These are phyloP conservation scores for Periphyllus acericola DNA, from an alignment of 2,888 invertebrate genomes.

Conservation along the genomic window DNA sequence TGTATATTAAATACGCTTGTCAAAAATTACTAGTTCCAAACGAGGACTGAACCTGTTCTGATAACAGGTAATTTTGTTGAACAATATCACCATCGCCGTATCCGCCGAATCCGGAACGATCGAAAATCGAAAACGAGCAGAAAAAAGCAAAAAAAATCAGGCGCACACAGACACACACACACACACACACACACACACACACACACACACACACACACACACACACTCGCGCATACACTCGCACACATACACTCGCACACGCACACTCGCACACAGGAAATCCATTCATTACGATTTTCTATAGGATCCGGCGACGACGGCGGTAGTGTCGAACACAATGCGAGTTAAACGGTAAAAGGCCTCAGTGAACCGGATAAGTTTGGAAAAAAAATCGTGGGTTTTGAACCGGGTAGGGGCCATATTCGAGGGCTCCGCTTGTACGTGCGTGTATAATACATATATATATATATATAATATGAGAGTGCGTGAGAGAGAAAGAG, in stretches of 20 bases:
- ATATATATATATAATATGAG: background rate
- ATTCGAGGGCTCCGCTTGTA: background rate
- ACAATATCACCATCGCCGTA: background rate
- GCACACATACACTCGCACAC: background rate
- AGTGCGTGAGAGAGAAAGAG: background rate
- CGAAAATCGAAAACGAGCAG: conserved; percentile 3
- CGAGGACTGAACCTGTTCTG: background rate
- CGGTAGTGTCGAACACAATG: conserved; percentile 30
- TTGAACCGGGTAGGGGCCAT: conserved; percentile 2
- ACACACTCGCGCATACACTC: background rate
- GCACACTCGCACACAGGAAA: conserved; percentile 19
- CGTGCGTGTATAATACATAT: background rate
- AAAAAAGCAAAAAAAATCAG: background rate
- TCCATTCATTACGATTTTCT: conserved; percentile 41
- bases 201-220: background rate
- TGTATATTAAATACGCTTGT: background rate
- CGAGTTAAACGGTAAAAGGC: conserved; percentile 59
- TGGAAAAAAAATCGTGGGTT: conserved; percentile 38
- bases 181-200: no score
- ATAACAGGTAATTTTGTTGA: background rate
- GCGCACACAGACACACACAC: background rate
- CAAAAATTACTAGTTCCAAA: background rate
- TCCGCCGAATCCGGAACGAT: conserved; percentile 2
- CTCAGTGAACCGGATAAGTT: conserved; percentile 58
- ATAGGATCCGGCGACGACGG: conserved; percentile 25